Percentiles rank a stretch among this genome's conserved stretches.
Evolutionary conservation across 2,888 invertebrate genomes (phyloP).

Genomic region (Drosophila neutralis): DNA sequence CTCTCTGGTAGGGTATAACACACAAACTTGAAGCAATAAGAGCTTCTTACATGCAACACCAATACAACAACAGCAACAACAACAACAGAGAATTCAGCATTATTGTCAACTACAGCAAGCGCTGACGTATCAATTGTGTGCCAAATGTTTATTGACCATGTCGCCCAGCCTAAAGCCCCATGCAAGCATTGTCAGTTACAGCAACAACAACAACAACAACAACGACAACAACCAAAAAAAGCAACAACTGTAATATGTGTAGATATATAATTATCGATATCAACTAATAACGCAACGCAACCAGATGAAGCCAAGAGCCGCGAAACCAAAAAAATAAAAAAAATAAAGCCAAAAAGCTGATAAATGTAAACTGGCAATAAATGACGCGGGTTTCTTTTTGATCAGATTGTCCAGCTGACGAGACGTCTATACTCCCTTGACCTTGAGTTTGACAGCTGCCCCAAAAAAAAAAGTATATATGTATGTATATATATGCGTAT

Average conservation of each 20-base stretch:
- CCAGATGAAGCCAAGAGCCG: constrained; percentile 35
- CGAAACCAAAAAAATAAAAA: neutral
- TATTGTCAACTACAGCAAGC: constrained; percentile 71
- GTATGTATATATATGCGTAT: constrained; percentile 1
- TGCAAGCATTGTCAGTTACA: constrained; percentile 41
- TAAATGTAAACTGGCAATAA: constrained; percentile 48
- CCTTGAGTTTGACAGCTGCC: constrained; percentile 63
- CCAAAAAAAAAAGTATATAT: constrained; percentile 32
- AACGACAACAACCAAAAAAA: neutral
- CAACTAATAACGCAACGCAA: constrained; percentile 41
- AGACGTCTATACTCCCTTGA: constrained; percentile 64
- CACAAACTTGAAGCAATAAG: constrained; percentile 16
- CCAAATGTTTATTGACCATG: constrained; percentile 81
- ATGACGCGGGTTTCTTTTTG: constrained; percentile 27
- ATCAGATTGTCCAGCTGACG: constrained; percentile 49
- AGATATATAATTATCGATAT: constrained; percentile 53
- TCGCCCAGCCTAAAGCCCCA: constrained; percentile 54
- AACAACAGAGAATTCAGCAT: constrained; percentile 53
- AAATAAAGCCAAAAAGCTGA: constrained; percentile 19
- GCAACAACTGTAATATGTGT: constrained; percentile 10
- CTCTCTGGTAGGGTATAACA: constrained; percentile 7
- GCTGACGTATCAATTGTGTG: constrained; percentile 81
- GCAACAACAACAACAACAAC: neutral
- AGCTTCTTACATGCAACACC: constrained; percentile 19
- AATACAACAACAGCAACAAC: constrained; percentile 13